Conservation (phyloP, 2,797 vertebrate genomes). For the Calcarius lapponicus region DNA sequence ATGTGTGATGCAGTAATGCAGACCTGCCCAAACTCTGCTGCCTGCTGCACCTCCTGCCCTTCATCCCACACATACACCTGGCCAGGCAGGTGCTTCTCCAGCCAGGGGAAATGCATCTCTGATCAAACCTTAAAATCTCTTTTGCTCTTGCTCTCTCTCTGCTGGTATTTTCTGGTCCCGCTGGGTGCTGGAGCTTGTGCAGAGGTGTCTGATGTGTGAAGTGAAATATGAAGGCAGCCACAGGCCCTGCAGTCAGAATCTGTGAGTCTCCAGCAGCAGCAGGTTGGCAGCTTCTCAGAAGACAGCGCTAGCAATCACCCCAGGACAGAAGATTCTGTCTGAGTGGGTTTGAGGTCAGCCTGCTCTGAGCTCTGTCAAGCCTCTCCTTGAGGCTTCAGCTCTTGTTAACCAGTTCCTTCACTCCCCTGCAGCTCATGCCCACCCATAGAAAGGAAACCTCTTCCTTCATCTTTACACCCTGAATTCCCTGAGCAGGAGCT, state of each 20-base stretch:
- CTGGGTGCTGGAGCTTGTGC: not conserved
- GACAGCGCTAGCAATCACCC: not conserved
- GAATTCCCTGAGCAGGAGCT: not conserved
- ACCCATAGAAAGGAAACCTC: not conserved
- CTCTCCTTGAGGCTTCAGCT: not conserved
- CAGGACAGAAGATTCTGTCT: not conserved
- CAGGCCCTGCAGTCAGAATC: not conserved
- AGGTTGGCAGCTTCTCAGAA: not conserved
- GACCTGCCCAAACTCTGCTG: not conserved
- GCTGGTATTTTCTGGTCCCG: not conserved
- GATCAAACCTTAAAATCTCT: not conserved
- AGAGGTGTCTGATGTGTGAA: not conserved
- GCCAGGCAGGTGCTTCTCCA: not conserved
- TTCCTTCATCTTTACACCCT: not conserved
- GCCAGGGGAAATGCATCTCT: not conserved
- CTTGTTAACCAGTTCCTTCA: not conserved
- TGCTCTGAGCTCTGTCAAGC: not conserved
- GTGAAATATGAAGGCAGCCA: not conserved
- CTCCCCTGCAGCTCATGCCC: not conserved
- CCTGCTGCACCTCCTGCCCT: not conserved
- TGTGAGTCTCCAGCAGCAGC: not conserved
- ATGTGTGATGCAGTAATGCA: not conserved
- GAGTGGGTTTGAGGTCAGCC: constrained; percentile 4
- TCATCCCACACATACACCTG: not conserved
- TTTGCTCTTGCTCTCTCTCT: not conserved